Percentiles rank a stretch among this genome's conserved stretches.
Evolutionary conservation across 1,140 invertebrate species (phyloP).

Genomic region (Lineus longissimus): DNA sequence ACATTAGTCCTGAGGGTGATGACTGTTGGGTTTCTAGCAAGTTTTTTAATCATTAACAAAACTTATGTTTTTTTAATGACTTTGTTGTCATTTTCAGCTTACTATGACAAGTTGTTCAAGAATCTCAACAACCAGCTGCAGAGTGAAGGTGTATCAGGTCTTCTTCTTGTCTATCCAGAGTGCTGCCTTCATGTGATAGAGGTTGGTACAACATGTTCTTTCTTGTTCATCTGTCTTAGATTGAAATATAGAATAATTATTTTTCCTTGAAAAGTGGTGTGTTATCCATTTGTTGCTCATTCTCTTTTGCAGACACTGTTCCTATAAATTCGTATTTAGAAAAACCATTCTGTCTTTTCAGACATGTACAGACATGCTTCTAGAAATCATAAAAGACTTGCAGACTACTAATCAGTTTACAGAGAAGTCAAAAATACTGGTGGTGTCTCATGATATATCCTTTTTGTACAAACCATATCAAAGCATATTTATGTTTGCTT

Average conservation of each 20-base stretch:
- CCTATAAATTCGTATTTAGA: no score
- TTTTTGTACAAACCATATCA: slow-evolving; percentile 16
- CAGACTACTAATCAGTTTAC: slow-evolving; percentile 22
- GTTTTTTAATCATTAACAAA: background rate
- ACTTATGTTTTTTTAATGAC: background rate
- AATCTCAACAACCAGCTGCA: background rate
- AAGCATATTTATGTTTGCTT: background rate
- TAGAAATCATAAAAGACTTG: slow-evolving; percentile 30
- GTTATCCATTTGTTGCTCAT: no score
- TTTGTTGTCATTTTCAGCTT: background rate
- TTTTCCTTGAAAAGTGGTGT: no score
- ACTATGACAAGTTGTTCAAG: slow-evolving; percentile 5
- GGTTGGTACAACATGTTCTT: background rate
- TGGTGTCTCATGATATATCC: slow-evolving; percentile 47
- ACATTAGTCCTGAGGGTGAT: no score
- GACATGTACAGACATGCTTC: slow-evolving; percentile 38
- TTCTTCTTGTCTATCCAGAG: slow-evolving; percentile 2
- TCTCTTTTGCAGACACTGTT: no score
- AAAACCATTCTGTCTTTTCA: slow-evolving; percentile 24
- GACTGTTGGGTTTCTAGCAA: background rate
- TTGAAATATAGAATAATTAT: no score
- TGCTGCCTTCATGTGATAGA: background rate
- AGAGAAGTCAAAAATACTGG: slow-evolving; percentile 37
- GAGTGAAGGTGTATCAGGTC: slow-evolving; percentile 1
- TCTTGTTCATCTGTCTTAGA: no score